Base-by-base conservation (phyloP, 2,888 invertebrate species). In the Agrotis puta region DNA sequence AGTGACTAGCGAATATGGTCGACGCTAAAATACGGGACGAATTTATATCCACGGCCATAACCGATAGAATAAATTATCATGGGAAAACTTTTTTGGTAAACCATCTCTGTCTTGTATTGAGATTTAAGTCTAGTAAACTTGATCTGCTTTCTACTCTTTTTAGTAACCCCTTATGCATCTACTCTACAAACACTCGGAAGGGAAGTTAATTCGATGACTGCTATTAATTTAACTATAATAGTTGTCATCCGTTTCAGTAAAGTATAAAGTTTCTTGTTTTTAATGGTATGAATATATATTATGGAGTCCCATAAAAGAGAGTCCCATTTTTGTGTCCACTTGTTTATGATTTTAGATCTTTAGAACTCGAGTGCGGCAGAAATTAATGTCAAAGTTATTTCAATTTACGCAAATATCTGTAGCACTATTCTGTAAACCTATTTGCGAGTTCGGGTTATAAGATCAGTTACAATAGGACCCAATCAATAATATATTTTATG, bases 1-100 rank as follows among this genome's bases (percentile, higher is more conserved):
- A 86, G 87, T 93, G 93, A 93, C 92, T 92, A 88, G 92, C 89
- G 82, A 90, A 90, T 92, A 92, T 91, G 87, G 89, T 88, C 87
- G 87, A 89, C 87, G 91, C 84, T 90, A 88, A 90, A 92, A 92
- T 90, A 85, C 88, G 86, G 85, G 85, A 88, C 86, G 87, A 90
- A 88, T 90, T 91, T 86, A 87, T 87, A 86, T 81, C 83, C 86
- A 74, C 79, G 85, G 86, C 86, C 81, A 89, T 90, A 88, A 85
- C 82, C 81, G 85, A 88, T 88, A 85, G 89, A 91, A 90, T 92
- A 90, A 90, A 91, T 92, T 89, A 88, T 86, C 80, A 82, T 71
- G 64, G 68, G 82, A 75, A 77, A 81, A 74, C 71, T 81, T 83
- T 66, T 71, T 61, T 64, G 70, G 59, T 74, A 78, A 72, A 74